Percentiles rank a stretch among this genome's conserved stretches.
Evolutionary conservation across 2,888 invertebrate species (phyloP).

Genomic region (Thyatira batis): DNA sequence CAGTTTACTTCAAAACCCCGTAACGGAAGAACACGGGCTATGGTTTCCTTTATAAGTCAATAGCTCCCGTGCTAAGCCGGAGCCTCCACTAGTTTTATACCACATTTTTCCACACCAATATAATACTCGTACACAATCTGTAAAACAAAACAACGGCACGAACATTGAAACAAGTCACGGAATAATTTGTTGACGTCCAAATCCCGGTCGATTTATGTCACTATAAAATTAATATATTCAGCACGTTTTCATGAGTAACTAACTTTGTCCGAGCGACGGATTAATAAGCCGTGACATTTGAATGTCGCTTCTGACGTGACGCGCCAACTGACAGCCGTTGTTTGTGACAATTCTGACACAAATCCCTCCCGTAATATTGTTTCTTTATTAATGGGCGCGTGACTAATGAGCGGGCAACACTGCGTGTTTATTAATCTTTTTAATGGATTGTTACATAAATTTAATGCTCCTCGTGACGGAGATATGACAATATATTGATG

Average conservation of each 20-base stretch:
- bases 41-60: too few species aligned
- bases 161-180: slow-evolving; percentile 26
- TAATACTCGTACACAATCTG: background rate
- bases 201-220: slow-evolving; percentile 37
- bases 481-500: background rate
- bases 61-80: too few species aligned
- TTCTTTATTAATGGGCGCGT: slow-evolving; percentile 5
- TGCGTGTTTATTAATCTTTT: slow-evolving; percentile 8
- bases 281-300: slow-evolving; percentile 23
- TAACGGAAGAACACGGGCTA: too few species aligned
- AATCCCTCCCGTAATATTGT: slow-evolving; percentile 23
- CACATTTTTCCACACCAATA: too few species aligned
- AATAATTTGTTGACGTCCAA: slow-evolving; percentile 40
- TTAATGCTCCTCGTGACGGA: background rate
- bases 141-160: background rate
- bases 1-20: too few species aligned
- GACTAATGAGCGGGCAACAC: slow-evolving; percentile 6
- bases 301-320: slow-evolving; percentile 28
- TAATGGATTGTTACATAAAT: background rate
- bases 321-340: slow-evolving; percentile 26
- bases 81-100: too few species aligned
- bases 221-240: slow-evolving; percentile 42
- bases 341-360: slow-evolving; percentile 23
- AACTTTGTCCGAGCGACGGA: slow-evolving; percentile 11
- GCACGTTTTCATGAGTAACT: slow-evolving; percentile 22